Evolutionary conservation across 2,888 invertebrate genomes (phyloP), one percentile per base, ranked within the genome.

Genomic region (Eristalis intricaria): DNA sequence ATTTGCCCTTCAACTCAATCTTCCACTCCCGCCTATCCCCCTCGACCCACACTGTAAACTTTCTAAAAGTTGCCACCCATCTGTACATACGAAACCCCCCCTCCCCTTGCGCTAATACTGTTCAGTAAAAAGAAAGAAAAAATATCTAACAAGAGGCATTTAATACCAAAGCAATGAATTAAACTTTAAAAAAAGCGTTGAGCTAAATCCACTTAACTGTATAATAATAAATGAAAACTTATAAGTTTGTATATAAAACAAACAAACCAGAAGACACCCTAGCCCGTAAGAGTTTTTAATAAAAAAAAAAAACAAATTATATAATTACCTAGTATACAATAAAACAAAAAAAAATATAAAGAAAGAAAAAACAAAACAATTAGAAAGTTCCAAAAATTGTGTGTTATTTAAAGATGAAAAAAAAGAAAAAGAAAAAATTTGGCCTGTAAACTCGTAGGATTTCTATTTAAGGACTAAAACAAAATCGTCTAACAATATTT

Each of bases 141-240:
- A 89, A 90, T 88, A 88, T 89, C 74, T 89, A 90, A 92, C 91
- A 91, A 91, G 92, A 92, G 92, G 92, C 92, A 92, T 92, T 91
- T 91, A 91, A 91, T 92, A 92, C 92, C 92, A 92, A 92, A 92
- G 92, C 90, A 91, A 91, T 91, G 91, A 91, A 79, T 83, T 88
- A 83, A 79, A 82, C 75, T 80, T 77, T 79, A 74, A 82, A 15
- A 82, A 63, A 68, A 63, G 71, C 69, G 60, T 40, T n/a, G 19
- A 19, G 19, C 8, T n/a, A 50, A 50, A 50, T 50, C 56, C 26
- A 76, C 26, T 8, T 69, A 69, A 60, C 68, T 75, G 65, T 70
- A 86, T 79, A 75, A 76, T 32, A 74, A 76, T 71, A 64, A 13
- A 11, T 23, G 26, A 60, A 66, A 60, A 70, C 65, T 77, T 84